Evolutionary conservation across 2,797 vertebrate genomes (phyloP), one percentile per base, ranked within the genome.

Genomic region (Manis javanica): DNA sequence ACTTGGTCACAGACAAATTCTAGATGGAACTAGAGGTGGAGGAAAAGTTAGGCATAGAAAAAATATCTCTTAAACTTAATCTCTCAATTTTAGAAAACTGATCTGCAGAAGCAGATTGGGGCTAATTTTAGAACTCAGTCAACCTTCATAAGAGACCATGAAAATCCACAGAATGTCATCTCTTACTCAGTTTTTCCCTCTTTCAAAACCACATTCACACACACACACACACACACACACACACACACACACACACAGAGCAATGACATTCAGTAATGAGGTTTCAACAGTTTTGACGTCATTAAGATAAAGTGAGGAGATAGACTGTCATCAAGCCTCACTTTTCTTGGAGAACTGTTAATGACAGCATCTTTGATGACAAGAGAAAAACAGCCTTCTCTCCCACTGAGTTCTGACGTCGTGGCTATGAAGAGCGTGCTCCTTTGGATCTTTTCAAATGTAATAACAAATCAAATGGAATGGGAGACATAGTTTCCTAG

Each of bases 121-220:
- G 18, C 19, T 85, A 93, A 92, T 92, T 95, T 96, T 78, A 94
- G 71, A 97, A 85, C 15, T 87, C 42, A 87, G 29, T 46, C 75
- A 85, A 82, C 26, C 49, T 63, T 95, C 61, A 55, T 34, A 69
- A 93, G 93, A 72, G 12, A 82, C 63, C 10, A 55, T 79, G 59
- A 92, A 97, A 96, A 88, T 84, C 71, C 79, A 66, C 39, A 91
- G 49, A 92, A 81, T 57, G 2, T 15, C 31, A 11, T 94, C 61
- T 75, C 87, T 63, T 79, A 5, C 37, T 66, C 59, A 66, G 26
- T 83, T 79, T 96, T 93, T 84, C 91, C 79, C 71, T 12, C 31
- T 88, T 39, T 75, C 66, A 59, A 57, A 79, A 21, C 46, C 64
- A 75, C 63, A 53, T 82, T 75, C 26, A 61, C 24, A 37, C 29